These are phyloP conservation scores for Phalacrocorax carbo DNA, from an alignment of 2,113 vertebrate genomes.

Conservation along the genomic window DNA sequence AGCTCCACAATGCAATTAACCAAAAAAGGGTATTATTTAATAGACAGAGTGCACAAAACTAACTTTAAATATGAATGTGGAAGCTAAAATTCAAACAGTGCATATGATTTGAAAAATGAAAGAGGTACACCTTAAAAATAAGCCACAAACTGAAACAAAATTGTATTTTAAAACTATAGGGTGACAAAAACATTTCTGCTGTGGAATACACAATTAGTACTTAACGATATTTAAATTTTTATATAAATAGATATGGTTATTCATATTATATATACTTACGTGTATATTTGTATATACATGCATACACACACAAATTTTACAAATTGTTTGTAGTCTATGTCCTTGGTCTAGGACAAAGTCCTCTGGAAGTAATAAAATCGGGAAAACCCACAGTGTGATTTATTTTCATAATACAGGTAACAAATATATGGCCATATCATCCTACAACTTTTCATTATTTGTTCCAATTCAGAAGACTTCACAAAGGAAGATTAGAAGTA, in stretches of 20 bases:
- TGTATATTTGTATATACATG: too few relatives aligned
- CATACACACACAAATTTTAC: neutral
- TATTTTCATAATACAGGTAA: neutral
- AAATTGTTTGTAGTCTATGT: neutral
- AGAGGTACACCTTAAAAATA: neutral
- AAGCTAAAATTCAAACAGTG: neutral
- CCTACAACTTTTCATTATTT: neutral
- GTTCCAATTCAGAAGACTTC: neutral
- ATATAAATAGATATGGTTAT: neutral
- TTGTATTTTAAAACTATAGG: neutral
- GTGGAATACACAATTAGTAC: neutral
- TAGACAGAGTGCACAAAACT: neutral
- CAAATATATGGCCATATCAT: neutral
- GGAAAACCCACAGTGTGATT: neutral
- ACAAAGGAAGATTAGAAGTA: neutral
- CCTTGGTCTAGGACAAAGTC: neutral
- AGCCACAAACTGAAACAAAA: neutral
- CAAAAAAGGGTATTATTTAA: neutral
- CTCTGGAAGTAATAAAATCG: neutral
- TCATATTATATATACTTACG: neutral
- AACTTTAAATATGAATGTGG: neutral
- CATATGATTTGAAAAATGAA: neutral
- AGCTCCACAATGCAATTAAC: neutral
- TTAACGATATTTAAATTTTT: neutral
- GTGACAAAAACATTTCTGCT: neutral